These are phyloP conservation scores for Hartigia nigra DNA, from an alignment of 2,888 invertebrate species.

Conservation along the genomic window DNA sequence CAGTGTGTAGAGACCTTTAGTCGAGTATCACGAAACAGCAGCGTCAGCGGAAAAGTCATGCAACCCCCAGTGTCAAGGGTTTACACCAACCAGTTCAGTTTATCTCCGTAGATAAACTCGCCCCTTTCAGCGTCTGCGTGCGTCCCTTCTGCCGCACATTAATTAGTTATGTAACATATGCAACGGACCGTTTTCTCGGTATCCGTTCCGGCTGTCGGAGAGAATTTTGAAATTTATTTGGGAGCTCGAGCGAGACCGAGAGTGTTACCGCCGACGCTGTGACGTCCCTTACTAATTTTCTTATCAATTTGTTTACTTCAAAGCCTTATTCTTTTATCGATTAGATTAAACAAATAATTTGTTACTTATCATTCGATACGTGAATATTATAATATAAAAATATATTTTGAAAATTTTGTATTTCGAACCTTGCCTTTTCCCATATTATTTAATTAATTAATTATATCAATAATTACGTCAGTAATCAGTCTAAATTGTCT, in stretches of 20 bases:
- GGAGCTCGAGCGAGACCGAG: not conserved
- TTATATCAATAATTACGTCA: no score
- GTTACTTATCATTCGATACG: not conserved
- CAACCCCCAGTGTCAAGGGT: not conserved
- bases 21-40: not conserved
- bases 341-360: not conserved
- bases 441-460: no score
- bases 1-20: not conserved
- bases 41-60: not conserved
- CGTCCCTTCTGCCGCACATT: conserved; percentile 6
- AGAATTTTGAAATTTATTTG: conserved; percentile 18
- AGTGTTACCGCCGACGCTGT: not conserved
- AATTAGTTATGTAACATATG: conserved; percentile 20
- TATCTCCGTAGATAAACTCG: not conserved
- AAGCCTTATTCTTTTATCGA: not conserved
- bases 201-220: conserved; percentile 9
- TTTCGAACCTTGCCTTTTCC: no score
- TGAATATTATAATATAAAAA: no score
- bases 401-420: no score
- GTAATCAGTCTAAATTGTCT: no score
- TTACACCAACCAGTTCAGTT: not conserved
- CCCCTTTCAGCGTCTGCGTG: conserved; percentile 1
- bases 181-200: conserved; percentile 12
- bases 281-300: not conserved
- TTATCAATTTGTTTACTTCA: not conserved